These are phyloP conservation scores for Barnardius zonarius DNA, from an alignment of 2,113 vertebrate species.

Conservation along the genomic window DNA sequence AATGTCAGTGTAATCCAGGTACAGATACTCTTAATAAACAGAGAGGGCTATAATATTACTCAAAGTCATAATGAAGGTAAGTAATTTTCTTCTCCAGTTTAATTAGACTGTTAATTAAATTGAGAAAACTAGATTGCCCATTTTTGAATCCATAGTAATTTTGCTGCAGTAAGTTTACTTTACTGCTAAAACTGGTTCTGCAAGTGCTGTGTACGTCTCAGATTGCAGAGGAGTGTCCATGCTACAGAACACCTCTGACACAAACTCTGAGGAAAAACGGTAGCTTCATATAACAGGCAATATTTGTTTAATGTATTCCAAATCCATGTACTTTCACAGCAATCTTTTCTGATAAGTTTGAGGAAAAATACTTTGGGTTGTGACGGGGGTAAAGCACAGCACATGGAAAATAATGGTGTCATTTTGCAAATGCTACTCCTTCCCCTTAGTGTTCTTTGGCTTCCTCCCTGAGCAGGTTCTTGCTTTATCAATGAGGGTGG, in stretches of 20 bases:
- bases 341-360: neutral
- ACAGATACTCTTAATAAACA: neutral
- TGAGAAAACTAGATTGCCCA: neutral
- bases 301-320: neutral
- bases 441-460: neutral
- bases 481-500: neutral
- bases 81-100: neutral
- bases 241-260: neutral
- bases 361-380: neutral
- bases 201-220: neutral
- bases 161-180: neutral
- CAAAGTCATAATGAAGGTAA: neutral
- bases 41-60: neutral
- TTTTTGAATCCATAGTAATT: neutral
- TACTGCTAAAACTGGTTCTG: neutral
- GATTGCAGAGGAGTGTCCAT: neutral
- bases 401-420: neutral
- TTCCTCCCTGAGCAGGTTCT: neutral
- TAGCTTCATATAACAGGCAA: neutral
- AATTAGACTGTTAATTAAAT: slow-evolving; percentile 6
- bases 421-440: neutral
- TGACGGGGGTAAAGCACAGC: neutral
- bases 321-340: neutral
- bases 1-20: neutral
- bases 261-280: neutral